phyloP scores from a whole-genome alignment of 2,888 invertebrate genomes.

The Microchrysa polita region DNA sequence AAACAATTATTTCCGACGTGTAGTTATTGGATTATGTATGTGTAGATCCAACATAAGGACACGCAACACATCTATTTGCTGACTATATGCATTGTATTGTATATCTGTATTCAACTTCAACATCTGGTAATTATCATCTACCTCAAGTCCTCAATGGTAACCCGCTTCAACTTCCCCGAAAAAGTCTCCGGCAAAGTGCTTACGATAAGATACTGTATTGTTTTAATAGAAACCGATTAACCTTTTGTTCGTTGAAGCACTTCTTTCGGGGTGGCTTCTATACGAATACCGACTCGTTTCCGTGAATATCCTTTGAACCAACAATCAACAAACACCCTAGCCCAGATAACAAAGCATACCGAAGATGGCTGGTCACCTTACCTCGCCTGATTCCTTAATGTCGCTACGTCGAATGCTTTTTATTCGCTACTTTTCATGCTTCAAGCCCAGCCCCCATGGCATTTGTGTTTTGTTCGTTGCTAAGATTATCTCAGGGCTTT shows the following conservation, averaged over 20 bases:
- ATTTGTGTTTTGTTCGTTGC: slow-evolving; percentile 12
- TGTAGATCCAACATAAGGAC: background rate
- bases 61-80: background rate
- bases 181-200: background rate
- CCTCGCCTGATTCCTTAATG: background rate
- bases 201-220: slow-evolving; percentile 20
- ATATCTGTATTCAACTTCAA: slow-evolving; percentile 16
- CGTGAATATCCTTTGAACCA: background rate
- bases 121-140: slow-evolving; percentile 30
- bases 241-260: slow-evolving; percentile 25
- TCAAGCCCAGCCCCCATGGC: background rate
- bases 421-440: background rate
- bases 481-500: slow-evolving; percentile 12
- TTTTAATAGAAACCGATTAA: slow-evolving; percentile 31
- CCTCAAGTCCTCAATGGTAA: slow-evolving; percentile 15
- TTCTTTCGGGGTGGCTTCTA: background rate
- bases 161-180: background rate
- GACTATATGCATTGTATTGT: background rate
- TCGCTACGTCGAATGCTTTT: background rate
- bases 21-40: slow-evolving; percentile 13
- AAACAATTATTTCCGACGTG: slow-evolving; percentile 17
- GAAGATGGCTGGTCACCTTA: background rate
- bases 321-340: background rate
- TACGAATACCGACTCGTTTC: background rate
- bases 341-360: background rate